phyloP scores from a whole-genome alignment of 1,140 invertebrate genomes.

The Drosophila sucinea region DNA sequence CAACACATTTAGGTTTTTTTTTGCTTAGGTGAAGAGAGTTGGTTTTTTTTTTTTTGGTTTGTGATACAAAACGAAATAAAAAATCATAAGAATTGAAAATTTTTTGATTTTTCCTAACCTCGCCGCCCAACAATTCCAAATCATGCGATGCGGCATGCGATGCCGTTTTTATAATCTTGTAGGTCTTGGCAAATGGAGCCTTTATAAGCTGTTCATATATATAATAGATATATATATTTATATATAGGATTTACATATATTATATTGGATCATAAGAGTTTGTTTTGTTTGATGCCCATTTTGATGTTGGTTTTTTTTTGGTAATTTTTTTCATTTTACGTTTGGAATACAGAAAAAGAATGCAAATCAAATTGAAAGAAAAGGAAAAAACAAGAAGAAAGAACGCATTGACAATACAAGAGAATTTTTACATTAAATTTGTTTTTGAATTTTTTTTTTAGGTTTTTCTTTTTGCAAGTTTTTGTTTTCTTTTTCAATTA shows the following conservation, averaged over 20 bases:
- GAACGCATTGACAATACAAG: conserved; percentile 67
- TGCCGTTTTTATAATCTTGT: conserved; percentile 94
- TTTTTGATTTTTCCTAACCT: conserved; percentile 82
- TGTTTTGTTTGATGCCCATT: conserved; percentile 34
- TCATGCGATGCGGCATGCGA: conserved; percentile 90
- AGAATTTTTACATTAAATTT: conserved; percentile 59
- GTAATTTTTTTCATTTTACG: conserved; percentile 27
- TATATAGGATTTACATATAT: conserved; percentile 38
- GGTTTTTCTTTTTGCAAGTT: not conserved
- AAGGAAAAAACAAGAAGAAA: conserved; percentile 59
- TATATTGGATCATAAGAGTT: conserved; percentile 21
- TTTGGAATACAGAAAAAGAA: conserved; percentile 46
- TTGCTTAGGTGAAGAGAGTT: conserved; percentile 10
- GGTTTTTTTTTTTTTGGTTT: conserved; percentile 23
- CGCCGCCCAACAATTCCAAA: conserved; percentile 85
- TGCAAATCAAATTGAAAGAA: conserved; percentile 59
- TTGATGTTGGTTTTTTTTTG: conserved; percentile 13
- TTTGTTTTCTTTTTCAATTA: not conserved
- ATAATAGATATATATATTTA: conserved; percentile 46
- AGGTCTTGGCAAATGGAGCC: conserved; percentile 97
- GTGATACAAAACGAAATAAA: conserved; percentile 11
- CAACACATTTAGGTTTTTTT: conserved; percentile 61
- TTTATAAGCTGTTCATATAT: conserved; percentile 91
- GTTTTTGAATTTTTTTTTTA: not conserved
- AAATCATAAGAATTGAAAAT: conserved; percentile 57